Base-by-base conservation (phyloP, 2,888 invertebrate genomes). In the Electrophaes corylata region DNA sequence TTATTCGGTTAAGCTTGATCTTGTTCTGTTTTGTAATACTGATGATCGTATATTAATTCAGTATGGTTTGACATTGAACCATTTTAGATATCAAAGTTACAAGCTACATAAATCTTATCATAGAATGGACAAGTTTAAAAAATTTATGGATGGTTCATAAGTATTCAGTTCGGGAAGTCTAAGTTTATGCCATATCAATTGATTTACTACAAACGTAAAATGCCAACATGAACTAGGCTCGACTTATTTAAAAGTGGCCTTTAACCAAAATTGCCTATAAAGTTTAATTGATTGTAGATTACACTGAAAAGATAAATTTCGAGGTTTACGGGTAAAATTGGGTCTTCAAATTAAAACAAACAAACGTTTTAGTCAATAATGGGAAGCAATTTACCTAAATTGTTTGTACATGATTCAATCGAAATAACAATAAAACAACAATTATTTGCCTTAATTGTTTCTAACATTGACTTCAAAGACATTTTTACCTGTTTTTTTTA, bases 11-110 rank as follows among this genome's bases (percentile, higher is more conserved):
- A n/a, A n/a, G n/a, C n/a, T n/a, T n/a, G n/a, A n/a, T n/a, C n/a
- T n/a, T n/a, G n/a, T 48, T 56, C 48, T 60, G 57, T 76, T 75
- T 71, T 60, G 59, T 54, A 70, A 70, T 57, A 41, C 8, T 1
- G 12, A 19, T 10, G 14, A 26, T 43, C 12, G 16, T 4, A 26
- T 51, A 44, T 51, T 55, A 33, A 50, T 51, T 49, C 44, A 49
- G 10, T 5, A 2, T 10, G 29, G 18, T 51, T 35, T 41, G 20
- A 29, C 47, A 41, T 43, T 14, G 26, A 37, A 37, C 14, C 8
- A 37, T 16, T 41, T 41, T 19, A 31, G 40, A 56, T 18, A 40
- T 16, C 14, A 35, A 35, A 14, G 4, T 35, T 5, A 37, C 16
- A 16, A 8, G 16, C 8, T 10, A 16, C 37, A 16, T 37, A 37